Evolutionary conservation across 2,113 vertebrate species (phyloP), one percentile per base, ranked within the genome.

Genomic region (Oryzias javanicus): DNA sequence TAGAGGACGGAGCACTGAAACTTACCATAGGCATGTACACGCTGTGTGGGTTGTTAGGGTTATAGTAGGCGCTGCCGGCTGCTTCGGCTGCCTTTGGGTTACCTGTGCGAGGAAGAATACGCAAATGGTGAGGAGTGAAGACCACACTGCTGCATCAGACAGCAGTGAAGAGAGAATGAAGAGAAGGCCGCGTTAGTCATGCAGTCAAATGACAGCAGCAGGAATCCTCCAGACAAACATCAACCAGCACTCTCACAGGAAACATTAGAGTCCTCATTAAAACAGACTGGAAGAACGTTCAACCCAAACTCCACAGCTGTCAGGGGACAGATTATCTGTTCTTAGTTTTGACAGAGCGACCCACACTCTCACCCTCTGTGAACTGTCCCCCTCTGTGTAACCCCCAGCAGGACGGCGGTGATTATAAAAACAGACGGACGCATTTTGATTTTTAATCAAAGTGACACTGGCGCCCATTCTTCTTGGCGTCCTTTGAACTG

Each of bases 21-120:
- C 91, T 92, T 72, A 96, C 95, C 94, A 88, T 90, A 63, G 95
- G 94, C 94, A 96, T 94, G 87, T 96, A 96, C 82, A 96, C 94
- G 0, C 89, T 93, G 91, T 96, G 94, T 24, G 94, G 94, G 58
- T 95, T 93, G 76, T 81, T 94, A 64, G 95, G 94, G 72, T 95
- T 93, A 83, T 95, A 96, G 81, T 95, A 96, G 0, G 94, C 94
- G 7, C 87, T 95, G 67, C 92, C 93, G 59, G 94, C 89, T 0
- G 93, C 93, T 85, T 94, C 94, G 41, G 91, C 90, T 42, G 94
- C 94, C 81, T 94, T 95, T 53, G 85, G 73, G 65, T 89, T 86
- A 71, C 88, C 94, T 94, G 81, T 58, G 57, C 41, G 53, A 79
- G 8, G 75, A 17, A 55, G 24, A 35, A n/a, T 19, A 12, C 46